A percentile compares a stretch with the other conserved stretches of the same genome.
Evolutionary conservation across 2,113 vertebrate species (phyloP).

Genomic region (Ifrita kowaldi): DNA sequence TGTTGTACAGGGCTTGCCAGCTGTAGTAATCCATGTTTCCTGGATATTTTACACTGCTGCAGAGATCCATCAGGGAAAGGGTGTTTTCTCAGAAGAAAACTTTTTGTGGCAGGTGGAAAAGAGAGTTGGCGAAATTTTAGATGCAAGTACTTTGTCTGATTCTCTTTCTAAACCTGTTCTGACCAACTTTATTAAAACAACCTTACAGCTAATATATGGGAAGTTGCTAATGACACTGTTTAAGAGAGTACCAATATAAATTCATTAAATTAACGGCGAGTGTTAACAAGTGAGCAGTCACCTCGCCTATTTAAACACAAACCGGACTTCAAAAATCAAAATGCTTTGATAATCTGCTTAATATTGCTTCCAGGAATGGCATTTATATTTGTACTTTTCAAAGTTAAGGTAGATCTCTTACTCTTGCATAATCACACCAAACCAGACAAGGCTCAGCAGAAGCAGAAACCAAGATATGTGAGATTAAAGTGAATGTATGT

Average conservation of each 20-base stretch:
- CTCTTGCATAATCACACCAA: not conserved
- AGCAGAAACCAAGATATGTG: not conserved
- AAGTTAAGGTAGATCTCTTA: not conserved
- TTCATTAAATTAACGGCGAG: not conserved
- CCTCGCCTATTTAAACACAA: not conserved
- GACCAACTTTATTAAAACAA: not conserved
- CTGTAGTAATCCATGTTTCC: not conserved
- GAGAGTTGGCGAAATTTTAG: not conserved
- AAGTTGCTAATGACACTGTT: not conserved
- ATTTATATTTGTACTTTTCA: not conserved
- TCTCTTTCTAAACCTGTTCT: not conserved
- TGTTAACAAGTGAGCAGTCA: not conserved
- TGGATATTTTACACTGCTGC: not conserved
- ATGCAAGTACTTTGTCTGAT: not conserved
- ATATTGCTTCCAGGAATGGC: not conserved
- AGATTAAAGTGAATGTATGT: not conserved
- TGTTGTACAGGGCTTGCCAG: not conserved
- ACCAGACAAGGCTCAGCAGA: not conserved
- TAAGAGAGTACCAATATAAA: not conserved
- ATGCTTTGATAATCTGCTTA: not conserved
- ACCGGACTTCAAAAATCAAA: not conserved
- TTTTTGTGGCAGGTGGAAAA: not conserved
- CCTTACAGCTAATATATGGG: not conserved
- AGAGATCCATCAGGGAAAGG: not conserved
- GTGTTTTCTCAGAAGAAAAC: not conserved